Conservation (phyloP, 2,888 invertebrate genomes). For the Pseudeuparius sepicola region DNA sequence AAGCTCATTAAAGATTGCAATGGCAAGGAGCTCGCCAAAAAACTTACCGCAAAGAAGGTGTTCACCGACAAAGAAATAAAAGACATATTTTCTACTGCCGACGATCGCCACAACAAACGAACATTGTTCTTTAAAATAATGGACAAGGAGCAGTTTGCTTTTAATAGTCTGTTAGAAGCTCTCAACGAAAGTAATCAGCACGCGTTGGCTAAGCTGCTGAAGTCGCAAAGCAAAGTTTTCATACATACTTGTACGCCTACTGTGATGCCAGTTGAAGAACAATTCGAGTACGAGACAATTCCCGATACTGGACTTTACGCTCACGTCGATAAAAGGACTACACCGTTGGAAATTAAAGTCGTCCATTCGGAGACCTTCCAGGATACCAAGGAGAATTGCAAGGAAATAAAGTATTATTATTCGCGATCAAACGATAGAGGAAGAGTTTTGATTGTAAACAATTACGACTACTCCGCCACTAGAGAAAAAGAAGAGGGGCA, state of each 20-base stretch:
- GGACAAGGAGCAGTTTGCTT: constrained; percentile 23
- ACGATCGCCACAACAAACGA: constrained; percentile 26
- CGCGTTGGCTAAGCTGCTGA: constrained; percentile 18
- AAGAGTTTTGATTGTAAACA: constrained; percentile 51
- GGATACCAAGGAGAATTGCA: constrained; percentile 26
- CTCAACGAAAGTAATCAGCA: constrained; percentile 21
- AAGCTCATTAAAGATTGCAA: constrained; percentile 23
- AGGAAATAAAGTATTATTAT: constrained; percentile 33
- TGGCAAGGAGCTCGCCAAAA: constrained; percentile 18
- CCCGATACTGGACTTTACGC: too few species aligned
- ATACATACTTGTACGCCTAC: too few species aligned
- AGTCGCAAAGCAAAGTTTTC: constrained; percentile 10
- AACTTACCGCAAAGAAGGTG: constrained; percentile 20
- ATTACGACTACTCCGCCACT: constrained; percentile 41
- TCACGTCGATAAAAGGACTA: constrained; percentile 15
- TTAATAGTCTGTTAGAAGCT: constrained; percentile 20
- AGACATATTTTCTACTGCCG: constrained; percentile 22
- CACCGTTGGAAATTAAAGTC: constrained; percentile 22
- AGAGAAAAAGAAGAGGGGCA: too few species aligned
- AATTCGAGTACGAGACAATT: constrained; percentile 12
- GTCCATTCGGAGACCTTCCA: constrained; percentile 22
- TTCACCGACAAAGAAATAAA: constrained; percentile 22
- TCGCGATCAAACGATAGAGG: constrained; percentile 50
- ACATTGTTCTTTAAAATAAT: constrained; percentile 24
- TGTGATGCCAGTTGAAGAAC: too few species aligned